Evolutionary conservation across 2,888 invertebrate genomes (phyloP).

Genomic region (Sinhomidia bicolor): DNA sequence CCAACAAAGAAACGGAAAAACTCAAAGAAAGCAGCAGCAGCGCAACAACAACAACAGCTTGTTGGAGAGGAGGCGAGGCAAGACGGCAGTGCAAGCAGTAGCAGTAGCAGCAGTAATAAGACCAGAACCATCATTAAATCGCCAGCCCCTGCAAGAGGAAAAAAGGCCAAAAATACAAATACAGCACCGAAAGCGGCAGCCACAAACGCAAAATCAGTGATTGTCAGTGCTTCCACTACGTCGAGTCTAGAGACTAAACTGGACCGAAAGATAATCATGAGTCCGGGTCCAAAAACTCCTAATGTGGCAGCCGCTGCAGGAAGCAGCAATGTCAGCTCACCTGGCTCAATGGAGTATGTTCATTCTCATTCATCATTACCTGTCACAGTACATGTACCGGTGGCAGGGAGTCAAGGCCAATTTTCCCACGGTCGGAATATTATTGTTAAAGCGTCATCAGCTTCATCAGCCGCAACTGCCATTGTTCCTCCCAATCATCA

Average conservation of each 20-base stretch:
- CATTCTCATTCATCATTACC: constrained; percentile 75
- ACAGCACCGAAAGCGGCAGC: constrained; percentile 27
- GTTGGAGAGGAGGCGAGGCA: constrained; percentile 4
- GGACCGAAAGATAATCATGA: constrained; percentile 79
- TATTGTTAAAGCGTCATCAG: constrained; percentile 77
- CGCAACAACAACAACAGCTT: background rate
- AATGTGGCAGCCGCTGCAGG: constrained; percentile 18
- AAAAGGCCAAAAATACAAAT: constrained; percentile 54
- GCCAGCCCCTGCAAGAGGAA: constrained; percentile 60
- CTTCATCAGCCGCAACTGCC: constrained; percentile 46
- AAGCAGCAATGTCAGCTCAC: constrained; percentile 50
- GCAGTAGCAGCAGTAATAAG: constrained; percentile 22
- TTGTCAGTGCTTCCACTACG: constrained; percentile 76
- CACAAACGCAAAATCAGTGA: constrained; percentile 76
- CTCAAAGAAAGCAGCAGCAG: constrained; percentile 56
- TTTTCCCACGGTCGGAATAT: constrained; percentile 76
- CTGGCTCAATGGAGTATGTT: constrained; percentile 68
- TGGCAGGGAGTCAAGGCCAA: constrained; percentile 74
- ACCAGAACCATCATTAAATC: constrained; percentile 67
- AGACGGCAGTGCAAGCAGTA: constrained; percentile 34
- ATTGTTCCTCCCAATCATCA: constrained; percentile 66
- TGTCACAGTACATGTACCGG: constrained; percentile 77
- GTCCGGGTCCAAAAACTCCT: constrained; percentile 76
- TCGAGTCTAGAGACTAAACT: constrained; percentile 49
- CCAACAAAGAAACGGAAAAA: constrained; percentile 67